Evolutionary conservation across 1,140 invertebrate species (phyloP), one percentile per base, ranked within the genome.

Genomic region (Drosophila paulistorum): DNA sequence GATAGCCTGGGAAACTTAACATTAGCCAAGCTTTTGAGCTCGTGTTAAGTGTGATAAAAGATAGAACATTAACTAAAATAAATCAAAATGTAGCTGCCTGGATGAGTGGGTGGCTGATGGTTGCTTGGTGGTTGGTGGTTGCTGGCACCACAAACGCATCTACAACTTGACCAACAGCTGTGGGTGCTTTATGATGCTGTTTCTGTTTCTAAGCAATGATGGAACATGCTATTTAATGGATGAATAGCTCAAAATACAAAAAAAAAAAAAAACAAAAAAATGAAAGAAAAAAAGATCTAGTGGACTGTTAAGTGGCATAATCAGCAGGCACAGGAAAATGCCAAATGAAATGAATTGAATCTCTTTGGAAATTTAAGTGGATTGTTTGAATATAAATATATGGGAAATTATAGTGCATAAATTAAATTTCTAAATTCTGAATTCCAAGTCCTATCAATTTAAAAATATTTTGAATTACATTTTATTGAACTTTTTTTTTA

Each of bases 151-250:
- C 41, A 39, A 35, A 37, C 48, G 51, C 55, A 54, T 35, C 54
- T 41, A 63, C 42, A 71, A 68, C 62, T 69, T 85, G 82, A 86
- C 82, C 83, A 85, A 51, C 79, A 81, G 79, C 79, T 81, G 79
- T 42, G 79, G 54, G 66, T 51, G 70, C 58, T 37, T 58, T 59
- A 39, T 63, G 62, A 54, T 68, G 37, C 37, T 39, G 37, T 39
- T 39, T 11, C 37, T 39, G 67, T 72, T 45, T 45, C 37, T 26
- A 58, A 10, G 11, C 42, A 71, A 72, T 75, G 65, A 58, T 74
- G 41, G 20, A 68, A 37, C 26, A 67, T 35, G 60, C 60, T 51
- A 71, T 75, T 74, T 80, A 57, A 74, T 74, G 61, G 48, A 71
- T 76, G 78, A 59, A 74, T 61, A 67, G 55, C 39, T 23, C 33